A percentile compares a stretch with the other conserved stretches of the same genome.
phyloP scores from a whole-genome alignment of 2,888 invertebrate genomes.

The Epistrophe grossulariae region DNA sequence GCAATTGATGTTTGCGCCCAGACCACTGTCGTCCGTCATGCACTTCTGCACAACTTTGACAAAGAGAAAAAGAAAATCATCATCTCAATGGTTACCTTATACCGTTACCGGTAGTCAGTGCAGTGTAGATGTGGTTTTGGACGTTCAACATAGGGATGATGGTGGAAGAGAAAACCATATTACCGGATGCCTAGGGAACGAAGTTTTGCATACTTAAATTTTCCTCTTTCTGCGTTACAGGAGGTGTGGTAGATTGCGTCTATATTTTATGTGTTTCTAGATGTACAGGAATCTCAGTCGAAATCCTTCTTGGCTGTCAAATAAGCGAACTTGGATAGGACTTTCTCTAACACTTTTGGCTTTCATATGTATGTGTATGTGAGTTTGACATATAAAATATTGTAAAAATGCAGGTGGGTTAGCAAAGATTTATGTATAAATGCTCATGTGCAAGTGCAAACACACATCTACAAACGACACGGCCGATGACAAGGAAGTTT shows the following conservation, averaged over 20 bases:
- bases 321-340: conserved; percentile 15
- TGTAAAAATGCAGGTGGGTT: conserved; percentile 26
- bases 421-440: no score
- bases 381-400: conserved; percentile 56
- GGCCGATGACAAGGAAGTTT: conserved; percentile 36
- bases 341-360: background rate
- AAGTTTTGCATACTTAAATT: conserved; percentile 68
- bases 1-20: conserved; percentile 14
- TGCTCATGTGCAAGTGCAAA: background rate
- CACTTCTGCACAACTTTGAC: conserved; percentile 11
- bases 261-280: conserved; percentile 44
- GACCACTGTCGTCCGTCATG: conserved; percentile 3
- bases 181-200: conserved; percentile 38
- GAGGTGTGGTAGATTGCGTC: conserved; percentile 29
- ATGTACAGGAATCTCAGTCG: conserved; percentile 25
- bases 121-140: background rate
- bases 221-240: background rate
- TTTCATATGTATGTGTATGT: background rate
- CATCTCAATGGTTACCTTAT: background rate
- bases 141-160: background rate
- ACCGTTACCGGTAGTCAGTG: background rate
- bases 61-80: background rate
- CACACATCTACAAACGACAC: background rate
- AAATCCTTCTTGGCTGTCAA: conserved; percentile 13
- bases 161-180: background rate